Conservation (phyloP, 2,797 vertebrate species). For the Sylvia borin region DNA sequence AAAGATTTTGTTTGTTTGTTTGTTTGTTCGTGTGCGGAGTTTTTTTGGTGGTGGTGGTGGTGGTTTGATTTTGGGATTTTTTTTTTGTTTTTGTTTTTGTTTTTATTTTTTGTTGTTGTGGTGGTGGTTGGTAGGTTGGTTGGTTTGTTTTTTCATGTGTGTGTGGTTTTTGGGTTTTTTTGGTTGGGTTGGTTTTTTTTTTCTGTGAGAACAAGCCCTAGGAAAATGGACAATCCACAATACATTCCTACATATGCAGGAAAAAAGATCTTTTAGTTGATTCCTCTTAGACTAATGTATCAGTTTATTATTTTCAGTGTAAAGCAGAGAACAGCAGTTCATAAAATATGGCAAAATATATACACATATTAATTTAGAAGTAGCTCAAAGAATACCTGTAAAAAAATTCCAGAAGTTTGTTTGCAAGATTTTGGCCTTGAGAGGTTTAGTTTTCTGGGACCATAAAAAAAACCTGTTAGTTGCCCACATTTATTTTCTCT, state of each 20-base stretch:
- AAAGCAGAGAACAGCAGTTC: background rate
- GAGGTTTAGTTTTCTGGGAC: background rate
- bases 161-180: no score
- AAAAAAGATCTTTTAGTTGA: background rate
- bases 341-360: background rate
- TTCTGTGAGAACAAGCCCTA: background rate
- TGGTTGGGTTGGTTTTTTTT: background rate
- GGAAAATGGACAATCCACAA: background rate
- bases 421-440: background rate
- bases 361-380: background rate
- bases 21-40: no score
- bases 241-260: background rate
- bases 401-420: background rate
- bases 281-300: background rate
- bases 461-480: background rate
- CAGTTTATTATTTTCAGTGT: background rate
- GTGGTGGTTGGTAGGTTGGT: background rate
- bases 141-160: no score
- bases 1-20: background rate
- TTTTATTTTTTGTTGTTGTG: background rate
- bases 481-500: background rate
- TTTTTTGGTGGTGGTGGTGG: no score
- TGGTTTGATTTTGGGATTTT: background rate
- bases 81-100: no score
- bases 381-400: background rate